phyloP scores from a whole-genome alignment of 23 tunicate species.

The Halocynthia aurantium region DNA sequence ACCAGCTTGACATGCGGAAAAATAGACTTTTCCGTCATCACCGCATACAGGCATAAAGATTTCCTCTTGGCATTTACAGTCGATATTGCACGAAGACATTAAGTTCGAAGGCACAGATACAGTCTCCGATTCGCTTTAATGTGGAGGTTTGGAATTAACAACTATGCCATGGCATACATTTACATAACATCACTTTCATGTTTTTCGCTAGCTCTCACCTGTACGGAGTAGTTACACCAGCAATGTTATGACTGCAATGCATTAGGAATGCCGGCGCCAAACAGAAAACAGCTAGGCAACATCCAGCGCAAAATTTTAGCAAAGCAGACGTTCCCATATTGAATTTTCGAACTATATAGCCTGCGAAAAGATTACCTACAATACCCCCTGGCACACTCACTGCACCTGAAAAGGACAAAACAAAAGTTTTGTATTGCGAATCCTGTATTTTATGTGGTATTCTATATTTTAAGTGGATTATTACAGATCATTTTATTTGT shows the following conservation, averaged over 20 bases:
- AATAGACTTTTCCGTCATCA: conserved; percentile 43
- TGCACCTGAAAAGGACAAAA: conserved; percentile 28
- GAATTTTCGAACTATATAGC: conserved; percentile 41
- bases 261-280: conserved; percentile 29
- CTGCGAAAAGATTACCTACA: conserved; percentile 63
- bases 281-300: conserved; percentile 30
- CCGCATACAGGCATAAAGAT: conserved; percentile 71
- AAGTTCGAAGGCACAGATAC: neutral
- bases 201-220: neutral
- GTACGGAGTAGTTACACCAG: conserved; percentile 57
- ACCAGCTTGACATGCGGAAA: conserved; percentile 77
- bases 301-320: conserved; percentile 24
- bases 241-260: conserved; percentile 37
- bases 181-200: too few species aligned
- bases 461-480: too few species aligned
- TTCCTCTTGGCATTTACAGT: conserved; percentile 63
- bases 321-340: conserved; percentile 59
- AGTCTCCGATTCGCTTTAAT: too few species aligned
- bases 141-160: too few species aligned
- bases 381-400: conserved; percentile 83
- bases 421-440: too few species aligned
- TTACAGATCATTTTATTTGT: too few species aligned
- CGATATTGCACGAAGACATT: conserved; percentile 28
- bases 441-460: too few species aligned
- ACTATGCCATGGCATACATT: too few species aligned